These are phyloP conservation scores for Zootermopsis nevadensis DNA, from an alignment of 2,888 invertebrate genomes.

Conservation along the genomic window DNA sequence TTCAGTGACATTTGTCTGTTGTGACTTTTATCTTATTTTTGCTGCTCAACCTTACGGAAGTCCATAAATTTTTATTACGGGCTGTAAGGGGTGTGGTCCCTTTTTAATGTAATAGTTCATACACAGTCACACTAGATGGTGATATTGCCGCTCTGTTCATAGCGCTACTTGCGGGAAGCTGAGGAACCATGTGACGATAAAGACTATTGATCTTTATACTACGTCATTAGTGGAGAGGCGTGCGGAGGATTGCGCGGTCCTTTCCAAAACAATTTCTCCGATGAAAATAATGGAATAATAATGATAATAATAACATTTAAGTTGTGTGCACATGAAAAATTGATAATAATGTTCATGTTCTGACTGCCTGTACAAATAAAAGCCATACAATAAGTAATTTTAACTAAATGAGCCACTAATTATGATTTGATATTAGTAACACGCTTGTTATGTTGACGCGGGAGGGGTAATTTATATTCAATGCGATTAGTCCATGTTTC, in stretches of 20 bases:
- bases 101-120: constrained; percentile 35
- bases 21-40: background rate
- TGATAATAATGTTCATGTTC: background rate
- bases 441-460: background rate
- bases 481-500: background rate
- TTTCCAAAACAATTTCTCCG: background rate
- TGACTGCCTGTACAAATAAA: background rate
- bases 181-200: constrained; percentile 41
- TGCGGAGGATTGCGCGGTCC: background rate
- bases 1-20: background rate
- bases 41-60: too few relatives aligned
- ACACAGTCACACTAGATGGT: constrained; percentile 36
- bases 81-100: constrained; percentile 48
- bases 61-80: background rate
- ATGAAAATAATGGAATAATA: background rate
- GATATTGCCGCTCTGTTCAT: constrained; percentile 24
- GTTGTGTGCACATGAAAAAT: background rate
- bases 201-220: constrained; percentile 45
- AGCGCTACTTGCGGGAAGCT: constrained; percentile 40
- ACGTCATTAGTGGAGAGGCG: constrained; percentile 39
- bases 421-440: background rate
- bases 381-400: background rate
- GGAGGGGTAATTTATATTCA: constrained; percentile 7
- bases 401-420: background rate
- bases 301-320: background rate